Percentiles rank a stretch among this genome's conserved stretches.
These are phyloP conservation scores for Candidula unifasciata DNA, from an alignment of 2,888 invertebrate genomes.

Conservation along the genomic window DNA sequence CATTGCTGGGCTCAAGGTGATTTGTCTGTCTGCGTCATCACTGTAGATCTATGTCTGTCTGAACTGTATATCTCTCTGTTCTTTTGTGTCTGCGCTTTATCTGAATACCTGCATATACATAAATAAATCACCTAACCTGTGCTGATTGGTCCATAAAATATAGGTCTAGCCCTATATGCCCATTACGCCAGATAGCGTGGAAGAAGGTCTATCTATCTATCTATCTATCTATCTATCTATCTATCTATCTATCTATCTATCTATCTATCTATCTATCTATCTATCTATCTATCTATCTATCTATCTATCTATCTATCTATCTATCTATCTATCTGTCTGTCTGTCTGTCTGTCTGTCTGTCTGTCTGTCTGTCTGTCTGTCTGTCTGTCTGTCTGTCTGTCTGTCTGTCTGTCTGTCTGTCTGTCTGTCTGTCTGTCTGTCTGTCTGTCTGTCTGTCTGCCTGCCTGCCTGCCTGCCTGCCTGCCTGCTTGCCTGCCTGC, in stretches of 20 bases:
- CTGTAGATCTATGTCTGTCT: too few relatives aligned
- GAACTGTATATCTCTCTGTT: too few relatives aligned
- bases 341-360: constrained; percentile 11
- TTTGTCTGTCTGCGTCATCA: too few relatives aligned
- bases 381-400: constrained; percentile 4
- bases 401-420: constrained; percentile 27
- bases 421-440: constrained; percentile 27
- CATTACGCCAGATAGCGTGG: too few relatives aligned
- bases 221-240: constrained; percentile 29
- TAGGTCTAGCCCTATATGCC: too few relatives aligned
- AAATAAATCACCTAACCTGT: too few relatives aligned
- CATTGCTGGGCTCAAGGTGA: neutral
- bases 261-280: neutral
- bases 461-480: too few relatives aligned
- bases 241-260: constrained; percentile 16
- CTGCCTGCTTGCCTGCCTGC: too few relatives aligned
- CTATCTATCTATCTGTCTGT: constrained; percentile 26
- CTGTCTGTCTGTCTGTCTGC: constrained; percentile 36
- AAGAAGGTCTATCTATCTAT: constrained; percentile 6
- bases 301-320: constrained; percentile 16
- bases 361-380: constrained; percentile 20
- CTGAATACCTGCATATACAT: too few relatives aligned
- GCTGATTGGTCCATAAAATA: too few relatives aligned
- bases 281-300: constrained; percentile 8
- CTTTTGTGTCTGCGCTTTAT: too few relatives aligned